Evolutionary conservation across 2,113 vertebrate genomes (phyloP).

Genomic region (Diphyllodes magnificus): DNA sequence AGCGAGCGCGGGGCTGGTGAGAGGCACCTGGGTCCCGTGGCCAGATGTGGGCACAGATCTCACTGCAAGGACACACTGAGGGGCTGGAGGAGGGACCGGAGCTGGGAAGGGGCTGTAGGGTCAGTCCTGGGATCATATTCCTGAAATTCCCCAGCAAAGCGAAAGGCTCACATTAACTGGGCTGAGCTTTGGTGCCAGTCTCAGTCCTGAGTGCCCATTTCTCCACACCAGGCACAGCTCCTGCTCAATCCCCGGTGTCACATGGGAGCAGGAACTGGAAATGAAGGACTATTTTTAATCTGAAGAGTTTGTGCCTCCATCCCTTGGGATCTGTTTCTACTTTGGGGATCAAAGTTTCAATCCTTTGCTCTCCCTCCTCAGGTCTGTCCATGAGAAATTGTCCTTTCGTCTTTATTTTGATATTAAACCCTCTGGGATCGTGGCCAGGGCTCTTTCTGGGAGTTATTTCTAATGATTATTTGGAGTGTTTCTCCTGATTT

Average conservation of each 20-base stretch:
- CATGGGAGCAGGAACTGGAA: not conserved
- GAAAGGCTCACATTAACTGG: not conserved
- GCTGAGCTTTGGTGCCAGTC: not conserved
- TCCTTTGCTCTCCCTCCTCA: not conserved
- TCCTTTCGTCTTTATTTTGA: not conserved
- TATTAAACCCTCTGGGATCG: not conserved
- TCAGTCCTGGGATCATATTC: not conserved
- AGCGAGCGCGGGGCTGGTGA: not conserved
- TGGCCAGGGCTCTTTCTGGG: not conserved
- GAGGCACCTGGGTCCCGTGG: not conserved
- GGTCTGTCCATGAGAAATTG: not conserved
- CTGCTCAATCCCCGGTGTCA: not conserved
- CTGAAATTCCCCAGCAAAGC: not conserved
- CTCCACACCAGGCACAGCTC: not conserved
- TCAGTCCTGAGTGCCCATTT: not conserved
- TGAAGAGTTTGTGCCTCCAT: not conserved
- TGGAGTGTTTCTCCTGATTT: not conserved
- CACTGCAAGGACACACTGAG: not conserved
- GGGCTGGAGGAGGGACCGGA: not conserved
- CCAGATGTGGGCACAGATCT: not conserved
- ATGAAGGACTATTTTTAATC: not conserved
- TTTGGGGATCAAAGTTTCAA: not conserved
- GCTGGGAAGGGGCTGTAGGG: not conserved
- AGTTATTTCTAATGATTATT: not conserved
- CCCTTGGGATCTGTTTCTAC: not conserved